Evolutionary conservation across 2,888 invertebrate species (phyloP), one percentile per base, ranked within the genome.

Genomic region (Zygogramma bicolorata): DNA sequence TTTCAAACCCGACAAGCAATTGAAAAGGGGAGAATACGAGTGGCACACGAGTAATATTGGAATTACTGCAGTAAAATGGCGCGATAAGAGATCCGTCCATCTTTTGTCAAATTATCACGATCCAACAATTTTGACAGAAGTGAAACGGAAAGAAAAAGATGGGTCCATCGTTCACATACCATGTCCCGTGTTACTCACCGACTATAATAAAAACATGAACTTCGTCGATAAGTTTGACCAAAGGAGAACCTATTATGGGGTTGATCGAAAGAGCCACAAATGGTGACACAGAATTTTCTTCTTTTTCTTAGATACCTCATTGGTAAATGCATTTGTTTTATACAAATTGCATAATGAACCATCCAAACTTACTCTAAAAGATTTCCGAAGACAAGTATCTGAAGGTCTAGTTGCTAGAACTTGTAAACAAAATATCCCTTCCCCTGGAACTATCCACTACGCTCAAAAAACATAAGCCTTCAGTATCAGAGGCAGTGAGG

Each of bases 331-430:
- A n/a, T n/a, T n/a, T n/a, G n/a, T n/a, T n/a, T n/a, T n/a, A n/a
- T n/a, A n/a, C n/a, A n/a, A n/a, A n/a, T n/a, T n/a, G n/a, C n/a
- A n/a, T n/a, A n/a, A n/a, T n/a, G n/a, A n/a, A n/a, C n/a, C n/a
- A n/a, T 1, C 46, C 13, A 58, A 58, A 15, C 58, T n/a, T n/a
- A 58, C 4, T 58, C 58, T 58, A 4, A 22, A 58, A 58, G 58
- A 58, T 58, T 58, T 22, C 22, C 58, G 15, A 58, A 15, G 58
- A 27, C 15, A 58, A 58, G 58, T 58, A 20, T 58, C 58, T 20
- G 25, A 58, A 58, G 27, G 25, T 58, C 58, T 58, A 27, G 58
- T 58, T 58, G 58, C 58, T 20, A 58, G 27, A 20, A 58, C 58
- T 58, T 20, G 58, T 58, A 58, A n/a, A 20, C 22, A 58, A 27